Evolutionary conservation across 2,113 vertebrate genomes (phyloP), one percentile per base, ranked within the genome.

Genomic region (Prionailurus viverrinus): DNA sequence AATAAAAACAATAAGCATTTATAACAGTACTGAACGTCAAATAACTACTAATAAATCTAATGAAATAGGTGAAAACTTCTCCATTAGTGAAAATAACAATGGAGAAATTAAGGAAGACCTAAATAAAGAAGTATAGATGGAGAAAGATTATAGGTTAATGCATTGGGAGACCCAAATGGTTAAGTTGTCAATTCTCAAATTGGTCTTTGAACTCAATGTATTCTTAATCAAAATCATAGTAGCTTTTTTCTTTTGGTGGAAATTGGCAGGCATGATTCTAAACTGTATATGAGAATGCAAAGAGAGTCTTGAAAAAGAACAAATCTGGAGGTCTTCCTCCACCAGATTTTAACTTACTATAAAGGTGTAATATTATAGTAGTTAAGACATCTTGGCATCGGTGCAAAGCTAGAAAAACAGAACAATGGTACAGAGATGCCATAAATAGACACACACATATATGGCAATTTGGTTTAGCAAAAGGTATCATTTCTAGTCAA

Each of bases 11-110:
- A 86, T 53, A 86, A 86, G 14, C 21, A 79, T 71, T 82, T 61
- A 45, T 92, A 92, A 92, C 15, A 33, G 21, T 51, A 71, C 63
- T 48, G 69, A 81, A 66, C 45, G 68, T 80, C 48, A 68, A 53
- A 91, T 58, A 13, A 33, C 9, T 90, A 81, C 27, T 66, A 33
- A 69, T 69, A 81, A 81, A 41, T 58, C 36, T 92, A 71, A 71
- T 82, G 51, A 80, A 91, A 71, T 58, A 71, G 16, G 15, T 63
- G 33, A 36, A 73, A 65, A 89, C 14, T 4, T 74, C 55, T 74
- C 19, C 27, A 58, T 89, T 74, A 74, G 83, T 89, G 74, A 83
- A 80, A 95, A 74, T 27, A 83, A 41, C 41, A 94, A 55, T 53
- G 19, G 14, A 41, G n/a, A 83, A 65, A 53, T 51, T 39, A 82